These are phyloP conservation scores for Osedax fenrisi DNA, from an alignment of 2,888 invertebrate genomes.

Conservation along the genomic window DNA sequence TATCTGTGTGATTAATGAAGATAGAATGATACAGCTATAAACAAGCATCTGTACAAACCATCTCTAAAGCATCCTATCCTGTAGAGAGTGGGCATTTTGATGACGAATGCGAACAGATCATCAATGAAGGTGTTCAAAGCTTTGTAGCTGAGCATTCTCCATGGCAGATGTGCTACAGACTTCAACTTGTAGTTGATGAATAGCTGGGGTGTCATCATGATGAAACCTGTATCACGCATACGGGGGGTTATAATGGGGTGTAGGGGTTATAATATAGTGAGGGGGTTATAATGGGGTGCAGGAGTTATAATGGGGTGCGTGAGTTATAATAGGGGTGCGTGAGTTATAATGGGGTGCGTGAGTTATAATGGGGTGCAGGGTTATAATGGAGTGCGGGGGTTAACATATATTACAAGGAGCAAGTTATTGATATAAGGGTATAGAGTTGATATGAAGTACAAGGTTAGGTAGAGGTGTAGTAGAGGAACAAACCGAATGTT, in stretches of 20 bases:
- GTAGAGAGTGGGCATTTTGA: slow-evolving; percentile 99
- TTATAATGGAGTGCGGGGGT: no score
- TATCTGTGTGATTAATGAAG: slow-evolving; percentile 71
- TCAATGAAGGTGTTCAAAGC: slow-evolving; percentile 98
- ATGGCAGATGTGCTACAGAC: slow-evolving; percentile 95
- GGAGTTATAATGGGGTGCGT: not conserved
- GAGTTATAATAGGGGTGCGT: no score
- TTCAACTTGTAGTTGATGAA: slow-evolving; percentile 99
- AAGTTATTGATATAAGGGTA: no score
- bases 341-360: no score
- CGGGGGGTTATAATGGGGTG: not conserved
- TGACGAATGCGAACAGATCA: slow-evolving; percentile 98
- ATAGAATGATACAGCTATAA: not conserved
- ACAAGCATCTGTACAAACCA: slow-evolving; percentile 57
- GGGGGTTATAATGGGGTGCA: not conserved
- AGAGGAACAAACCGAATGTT: slow-evolving; percentile 67
- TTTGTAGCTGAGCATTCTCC: slow-evolving; percentile 99
- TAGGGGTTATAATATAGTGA: not conserved
- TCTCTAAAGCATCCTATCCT: slow-evolving; percentile 93
- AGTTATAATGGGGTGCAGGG: no score
- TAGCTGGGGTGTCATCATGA: slow-evolving; percentile 99
- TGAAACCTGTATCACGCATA: slow-evolving; percentile 69
- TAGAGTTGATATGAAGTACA: no score
- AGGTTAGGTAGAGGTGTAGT: no score
- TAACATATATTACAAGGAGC: no score